Base-by-base conservation (phyloP, 2,113 vertebrate species). In the Pao palembangensis region DNA sequence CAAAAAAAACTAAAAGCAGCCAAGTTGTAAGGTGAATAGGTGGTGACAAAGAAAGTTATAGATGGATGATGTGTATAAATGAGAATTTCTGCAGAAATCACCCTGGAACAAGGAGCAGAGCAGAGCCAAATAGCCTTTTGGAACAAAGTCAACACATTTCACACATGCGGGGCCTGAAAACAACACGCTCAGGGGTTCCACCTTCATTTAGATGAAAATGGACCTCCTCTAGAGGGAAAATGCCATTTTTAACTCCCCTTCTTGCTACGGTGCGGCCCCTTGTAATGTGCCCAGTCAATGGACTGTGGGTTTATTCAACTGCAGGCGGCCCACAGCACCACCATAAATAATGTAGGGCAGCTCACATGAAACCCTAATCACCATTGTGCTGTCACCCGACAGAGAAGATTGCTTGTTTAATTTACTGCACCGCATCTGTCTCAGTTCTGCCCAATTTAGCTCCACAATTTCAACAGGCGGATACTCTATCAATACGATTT, bases 401-500 rank as follows among this genome's bases (percentile, higher is more conserved):
- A 85, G 87, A 82, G 82, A 78, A 87, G 83, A 80, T 85, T 83
- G 87, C 84, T 85, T 85, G 87, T 89, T 89, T 90, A 88, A 92
- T 91, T 91, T 90, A 91, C 88, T 78, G 80, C 71, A 19, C 67
- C 66, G 68, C 89, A 90, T 90, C 87, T 82, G 86, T 90, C 86
- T 89, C 85, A 84, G 88, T 88, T 89, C 89, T 85, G 85, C 79
- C 82, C 88, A 90, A 90, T 92, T 92, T 90, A 79, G 77, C 82
- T 83, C 71, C 62, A 61, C 78, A 65, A 82, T 86, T 87, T 76
- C 83, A 76, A 55, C 52, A 76, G 72, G 70, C 62, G 79, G 81
- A 64, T 60, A 75, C 79, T 81, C 57, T 87, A 88, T 91, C 81
- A 84, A 86, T 86, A 85, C 58, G 69, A 64, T 81, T 83, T 80